Base-by-base conservation (phyloP, 2,797 vertebrate species). In the Aythya fuligula region DNA sequence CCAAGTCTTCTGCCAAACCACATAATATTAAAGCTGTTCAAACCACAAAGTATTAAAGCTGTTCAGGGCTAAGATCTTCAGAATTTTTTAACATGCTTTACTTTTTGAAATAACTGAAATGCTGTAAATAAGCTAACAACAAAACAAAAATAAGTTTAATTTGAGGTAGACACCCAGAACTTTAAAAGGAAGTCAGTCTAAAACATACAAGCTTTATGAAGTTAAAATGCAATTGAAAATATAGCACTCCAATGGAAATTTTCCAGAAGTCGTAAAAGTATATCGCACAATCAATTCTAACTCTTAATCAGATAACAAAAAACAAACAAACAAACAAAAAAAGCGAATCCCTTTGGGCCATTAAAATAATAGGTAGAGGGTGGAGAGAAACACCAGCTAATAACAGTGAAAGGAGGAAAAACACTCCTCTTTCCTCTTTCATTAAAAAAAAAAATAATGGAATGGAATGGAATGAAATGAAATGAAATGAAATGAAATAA, bases 301-400 rank as follows among this genome's bases (percentile, higher is more conserved):
- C 28, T 69, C 85, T 85, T 74, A 77, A 19, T 49, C 25, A 65
- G 45, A 92, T 70, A 84, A 65, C 17, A 47, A 85, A 58, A 51
- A 85, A 58, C 2, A 32, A 67, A 24, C 43, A 43, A 49, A 56
- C 70, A 84, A 65, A 58, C 2, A 32, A 67, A 60, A 73, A 77
- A 64, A 13, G 47, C 12, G 24, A 49, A 49, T 24, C 47, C 47
- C 18, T 72, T 77, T 41, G 21, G 18, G 45, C 32, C 8, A 19
- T 43, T 78, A 30, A 58, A 66, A 43, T 21, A 58, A 10, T 14
- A 87, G 53, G 39, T 39, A 67, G 19, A 5, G 13, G 34, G 20
- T 34, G 28, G 9, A 25, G 24, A 77, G 22, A 51, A 93, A 87
- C 32, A 69, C 21, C 27, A 84, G 2, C 25, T 82, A 47, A 71